Base-by-base conservation (phyloP, 2,113 vertebrate genomes). In the Otus sunia region DNA sequence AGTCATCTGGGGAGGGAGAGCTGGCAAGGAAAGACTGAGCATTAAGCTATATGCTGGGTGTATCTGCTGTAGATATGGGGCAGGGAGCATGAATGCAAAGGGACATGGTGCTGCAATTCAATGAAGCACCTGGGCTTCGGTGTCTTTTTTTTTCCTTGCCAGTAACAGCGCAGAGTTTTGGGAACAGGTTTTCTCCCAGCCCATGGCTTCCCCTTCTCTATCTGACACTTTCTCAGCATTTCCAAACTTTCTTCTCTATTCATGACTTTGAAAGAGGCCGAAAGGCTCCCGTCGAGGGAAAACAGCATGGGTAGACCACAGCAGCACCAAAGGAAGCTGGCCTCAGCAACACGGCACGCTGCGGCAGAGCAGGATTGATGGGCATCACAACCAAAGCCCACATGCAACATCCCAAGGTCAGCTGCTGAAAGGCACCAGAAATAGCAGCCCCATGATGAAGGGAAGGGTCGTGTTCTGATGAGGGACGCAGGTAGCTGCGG, bases 131-230 rank as follows among this genome's bases (percentile, higher is more conserved):
- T 11, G 58, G 25, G 11, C 50, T 87, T 30, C 0, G 3, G 36
- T 7, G 21, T 4, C 37, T 30, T 87, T 56, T 77, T 39, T 47
- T 47, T 47, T 47, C 45, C 22, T 45, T 11, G 18, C 26, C 27
- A 21, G 21, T 3, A 55, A 60, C 0, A 6, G 21, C 1, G 0
- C 0, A 0, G 50, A 30, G 16, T n/a, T 85, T 85, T 10, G 56
- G 56, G 32, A 90, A 47, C 5, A 2, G 1, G 4, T 73, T 83
- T 80, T 36, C 79, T 73, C 14, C 53, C 11, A 52, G 76, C 25
- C 32, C 27, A 90, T 39, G 36, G 27, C 36, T 86, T 90, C 41
- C 49, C 36, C n/a, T 78, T 64, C 68, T 58, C 53, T 22, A 21
- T 8, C 59, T 52, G 62, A 43, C 25, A 50, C 16, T 36, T 52